Base-by-base conservation (phyloP, 2,797 vertebrate genomes). In the Hippoglossus hippoglossus region DNA sequence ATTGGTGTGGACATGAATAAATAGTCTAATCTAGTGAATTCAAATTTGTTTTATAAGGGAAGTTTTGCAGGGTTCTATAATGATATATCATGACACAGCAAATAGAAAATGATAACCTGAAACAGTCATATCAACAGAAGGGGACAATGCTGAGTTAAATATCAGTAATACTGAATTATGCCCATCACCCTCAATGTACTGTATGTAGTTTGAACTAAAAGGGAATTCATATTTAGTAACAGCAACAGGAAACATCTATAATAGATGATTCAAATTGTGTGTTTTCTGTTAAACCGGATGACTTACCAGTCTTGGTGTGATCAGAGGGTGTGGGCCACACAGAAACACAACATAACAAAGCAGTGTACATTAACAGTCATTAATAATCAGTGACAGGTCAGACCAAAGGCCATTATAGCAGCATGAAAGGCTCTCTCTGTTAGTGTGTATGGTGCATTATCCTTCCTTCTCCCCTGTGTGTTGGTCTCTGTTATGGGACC, bases 361-460 rank as follows among this genome's bases (percentile, higher is more conserved):
- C 39, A 49, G 80, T 87, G 80, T 90, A 85, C 81, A 87, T 91
- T 84, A 89, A 81, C 84, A 73, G 75, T 90, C 91, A 92, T 94
- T 92, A 91, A 93, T 93, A 88, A 91, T 85, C 44, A 60, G 52
- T 93, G 91, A 90, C 91, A 89, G 84, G 77, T 88, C 79, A 77
- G 69, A 90, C 80, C 76, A 87, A 86, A 73, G 79, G 75, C 77
- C 73, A 86, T 89, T 93, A 86, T 91, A 50, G 15, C 59, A 1
- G 49, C 58, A 76, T 86, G 77, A 92, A 91, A 86, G 81, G 67
- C 69, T 75, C 57, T 82, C 75, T 80, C 62, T 82, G 76, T 85
- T 49, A 5, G 70, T 91, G 83, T 89, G 86, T 80, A 75, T 52
- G 36, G 36, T 70, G 69, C 68, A 73, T 86, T 91, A 75, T 82